Evolutionary conservation across 1,140 invertebrate species (phyloP), one percentile per base, ranked within the genome.

Genomic region (Popillia japonica): DNA sequence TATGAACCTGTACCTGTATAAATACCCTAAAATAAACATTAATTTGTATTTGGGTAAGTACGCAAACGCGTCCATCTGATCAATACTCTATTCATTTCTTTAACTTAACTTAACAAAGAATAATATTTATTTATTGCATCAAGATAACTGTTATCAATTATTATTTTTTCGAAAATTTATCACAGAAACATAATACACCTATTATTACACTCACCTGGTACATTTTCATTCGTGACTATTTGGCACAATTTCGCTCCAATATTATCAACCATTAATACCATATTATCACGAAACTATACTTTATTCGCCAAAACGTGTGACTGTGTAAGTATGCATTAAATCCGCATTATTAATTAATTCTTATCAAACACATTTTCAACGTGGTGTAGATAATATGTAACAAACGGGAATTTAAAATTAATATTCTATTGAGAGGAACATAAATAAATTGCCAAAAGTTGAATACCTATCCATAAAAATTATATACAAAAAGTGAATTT

Each of bases 181-280:
- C 27, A 34, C 27, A 34, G 27, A 34, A 34, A 34, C 9, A 44
- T n/a, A 55, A 55, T 55, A 17, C 6, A 27, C 7, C 27, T 22
- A 64, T 27, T 68, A 2, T 9, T 10, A 68, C 2, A 14, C 61
- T 81, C 79, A 84, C 83, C 83, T 79, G 74, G 55, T n/a, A 64
- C 20, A 75, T 83, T 80, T 59, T 82, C 78, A 20, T 75, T 75
- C 23, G 81, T 78, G 79, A 84, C 78, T 55, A 84, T 27, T 6
- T 79, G 48, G 61, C 81, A 84, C 72, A 85, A 80, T 83, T 84
- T 85, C 9, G 83, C 79, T 42, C 81, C 80, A 40, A 85, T 79
- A 79, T 85, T 84, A 79, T 84, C 83, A 11, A 84, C 80, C 14
- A 80, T 81, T 78, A 84, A 81, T 82, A 84, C 75, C 34, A 64